These are phyloP conservation scores for Timema podura DNA, from an alignment of 2,888 invertebrate species.

Conservation along the genomic window DNA sequence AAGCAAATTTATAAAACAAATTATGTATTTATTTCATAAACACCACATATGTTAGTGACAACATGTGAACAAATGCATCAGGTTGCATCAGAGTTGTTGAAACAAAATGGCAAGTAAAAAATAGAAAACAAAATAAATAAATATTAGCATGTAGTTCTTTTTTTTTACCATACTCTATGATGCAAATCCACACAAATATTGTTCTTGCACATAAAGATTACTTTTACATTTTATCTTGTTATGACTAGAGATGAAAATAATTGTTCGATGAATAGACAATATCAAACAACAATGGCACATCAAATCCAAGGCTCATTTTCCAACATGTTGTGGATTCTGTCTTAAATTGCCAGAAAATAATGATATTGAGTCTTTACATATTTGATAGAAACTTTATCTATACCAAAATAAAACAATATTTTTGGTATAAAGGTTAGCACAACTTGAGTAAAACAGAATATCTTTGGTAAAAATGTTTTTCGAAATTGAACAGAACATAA, in stretches of 20 bases:
- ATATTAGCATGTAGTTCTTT: not conserved
- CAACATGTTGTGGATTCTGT: not conserved
- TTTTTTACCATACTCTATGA: no score
- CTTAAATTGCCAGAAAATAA: no score
- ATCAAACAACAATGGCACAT: slow-evolving; percentile 27
- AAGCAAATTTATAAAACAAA: slow-evolving; percentile 23
- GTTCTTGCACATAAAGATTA: slow-evolving; percentile 2
- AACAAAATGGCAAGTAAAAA: not conserved
- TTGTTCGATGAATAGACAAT: slow-evolving; percentile 26
- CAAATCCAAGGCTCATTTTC: slow-evolving; percentile 24
- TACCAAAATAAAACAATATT: not conserved
- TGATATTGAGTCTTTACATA: slow-evolving; percentile 1
- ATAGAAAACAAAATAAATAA: slow-evolving; percentile 2
- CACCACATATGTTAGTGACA: slow-evolving; percentile 25
- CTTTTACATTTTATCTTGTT: slow-evolving; percentile 19
- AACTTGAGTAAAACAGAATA: no score
- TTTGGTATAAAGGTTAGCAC: no score
- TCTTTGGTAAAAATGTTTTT: no score
- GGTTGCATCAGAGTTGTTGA: not conserved
- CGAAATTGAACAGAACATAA: no score
- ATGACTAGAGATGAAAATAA: slow-evolving; percentile 27
- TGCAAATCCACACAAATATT: no score
- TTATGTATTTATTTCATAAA: slow-evolving; percentile 24
- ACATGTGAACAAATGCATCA: slow-evolving; percentile 22
- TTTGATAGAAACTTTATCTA: slow-evolving; percentile 1